Percentiles rank a stretch among this genome's conserved stretches.
These are phyloP conservation scores for Leucoraja erinaceus DNA, from an alignment of 2,113 vertebrate genomes.

Conservation along the genomic window DNA sequence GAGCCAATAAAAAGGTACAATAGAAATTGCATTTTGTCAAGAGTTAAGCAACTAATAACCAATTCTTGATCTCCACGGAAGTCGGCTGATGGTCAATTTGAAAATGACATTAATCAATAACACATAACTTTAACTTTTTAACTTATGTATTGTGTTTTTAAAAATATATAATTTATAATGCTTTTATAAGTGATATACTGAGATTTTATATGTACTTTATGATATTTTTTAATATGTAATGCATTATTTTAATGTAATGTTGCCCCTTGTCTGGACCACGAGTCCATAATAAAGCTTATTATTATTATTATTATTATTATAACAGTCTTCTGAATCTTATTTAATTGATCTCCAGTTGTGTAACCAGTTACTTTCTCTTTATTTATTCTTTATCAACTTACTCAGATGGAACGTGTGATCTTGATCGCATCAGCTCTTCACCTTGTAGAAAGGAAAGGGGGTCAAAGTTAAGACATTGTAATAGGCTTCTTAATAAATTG, in stretches of 20 bases:
- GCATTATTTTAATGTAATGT: too few relatives aligned
- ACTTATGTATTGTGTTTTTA: too few relatives aligned
- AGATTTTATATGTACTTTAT: too few relatives aligned
- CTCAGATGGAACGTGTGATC: conserved; percentile 68
- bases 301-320: too few relatives aligned
- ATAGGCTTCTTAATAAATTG: not conserved
- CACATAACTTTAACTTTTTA: too few relatives aligned
- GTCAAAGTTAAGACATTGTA: not conserved
- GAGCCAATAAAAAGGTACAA: not conserved
- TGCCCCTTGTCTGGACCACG: too few relatives aligned
- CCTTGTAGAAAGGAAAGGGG: conserved; percentile 51
- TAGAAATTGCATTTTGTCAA: not conserved
- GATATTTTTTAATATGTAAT: too few relatives aligned
- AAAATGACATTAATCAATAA: not conserved
- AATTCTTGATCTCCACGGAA: not conserved
- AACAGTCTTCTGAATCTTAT: not conserved
- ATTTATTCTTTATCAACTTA: conserved; percentile 59
- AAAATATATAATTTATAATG: too few relatives aligned
- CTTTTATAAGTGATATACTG: too few relatives aligned
- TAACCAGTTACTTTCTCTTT: not conserved
- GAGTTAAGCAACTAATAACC: not conserved
- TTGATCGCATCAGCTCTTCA: conserved; percentile 80
- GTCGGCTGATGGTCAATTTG: not conserved
- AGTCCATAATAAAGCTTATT: too few relatives aligned
- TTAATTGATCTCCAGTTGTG: not conserved